Percentiles rank a stretch among this genome's conserved stretches.
Conservation (phyloP, 2,888 invertebrate genomes). For the Lithosia quadra region DNA sequence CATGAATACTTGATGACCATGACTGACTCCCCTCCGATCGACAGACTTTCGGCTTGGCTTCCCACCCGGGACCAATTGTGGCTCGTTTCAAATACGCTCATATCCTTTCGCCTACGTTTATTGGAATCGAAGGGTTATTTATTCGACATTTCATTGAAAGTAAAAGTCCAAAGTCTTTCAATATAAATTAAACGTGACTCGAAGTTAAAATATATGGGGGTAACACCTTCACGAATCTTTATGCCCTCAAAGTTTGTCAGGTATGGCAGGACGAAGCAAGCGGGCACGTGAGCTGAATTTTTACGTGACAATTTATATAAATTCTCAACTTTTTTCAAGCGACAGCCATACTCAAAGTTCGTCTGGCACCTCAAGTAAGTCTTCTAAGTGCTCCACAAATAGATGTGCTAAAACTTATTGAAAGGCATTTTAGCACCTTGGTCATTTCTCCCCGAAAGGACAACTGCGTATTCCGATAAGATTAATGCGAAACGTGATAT, state of each 20-base stretch:
- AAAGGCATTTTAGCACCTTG: too few relatives aligned
- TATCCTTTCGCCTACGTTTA: conserved; percentile 24
- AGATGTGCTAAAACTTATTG: conserved; percentile 14
- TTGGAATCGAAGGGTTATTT: conserved; percentile 10
- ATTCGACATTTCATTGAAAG: conserved; percentile 8
- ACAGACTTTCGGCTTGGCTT: conserved; percentile 46
- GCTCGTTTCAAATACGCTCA: conserved; percentile 34
- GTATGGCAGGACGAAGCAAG: conserved; percentile 41
- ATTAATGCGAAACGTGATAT: conserved; percentile 7
- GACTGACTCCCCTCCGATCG: conserved; percentile 54
- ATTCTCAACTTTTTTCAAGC: conserved; percentile 27
- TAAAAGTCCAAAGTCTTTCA: conserved; percentile 23
- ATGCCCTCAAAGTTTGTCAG: conserved; percentile 39
- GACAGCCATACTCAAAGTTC: conserved; percentile 23
- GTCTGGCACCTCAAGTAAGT: conserved; percentile 31
- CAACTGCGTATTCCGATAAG: background rate
- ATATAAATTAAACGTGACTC: conserved; percentile 36
- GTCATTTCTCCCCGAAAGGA: too few relatives aligned
- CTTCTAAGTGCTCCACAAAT: conserved; percentile 16
- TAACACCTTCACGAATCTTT: conserved; percentile 33
- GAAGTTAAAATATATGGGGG: conserved; percentile 30
- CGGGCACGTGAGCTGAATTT: conserved; percentile 48
- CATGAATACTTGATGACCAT: conserved; percentile 72
- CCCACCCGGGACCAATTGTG: conserved; percentile 47
- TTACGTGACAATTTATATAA: conserved; percentile 28